Percentiles rank a stretch among this genome's conserved stretches.
Conservation (phyloP, 2,113 vertebrate species). For the Zeus faber region DNA sequence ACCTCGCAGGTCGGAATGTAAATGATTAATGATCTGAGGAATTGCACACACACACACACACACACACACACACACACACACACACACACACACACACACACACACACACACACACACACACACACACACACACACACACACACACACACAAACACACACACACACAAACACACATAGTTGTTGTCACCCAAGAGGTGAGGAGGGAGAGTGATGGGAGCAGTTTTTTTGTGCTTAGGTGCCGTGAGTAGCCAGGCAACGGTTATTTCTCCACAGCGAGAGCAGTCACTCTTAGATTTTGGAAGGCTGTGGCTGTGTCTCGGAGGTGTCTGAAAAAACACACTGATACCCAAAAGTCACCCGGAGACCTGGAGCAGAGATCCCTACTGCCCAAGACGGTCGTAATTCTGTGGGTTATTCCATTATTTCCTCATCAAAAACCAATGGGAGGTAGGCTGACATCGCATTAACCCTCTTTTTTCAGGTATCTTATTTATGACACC, state of each 20-base stretch:
- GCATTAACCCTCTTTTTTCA: too few relatives aligned
- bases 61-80: not conserved
- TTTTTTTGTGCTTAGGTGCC: not conserved
- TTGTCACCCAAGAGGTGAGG: not conserved
- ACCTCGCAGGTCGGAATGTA: not conserved
- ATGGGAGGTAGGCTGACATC: too few relatives aligned
- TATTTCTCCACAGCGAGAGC: not conserved
- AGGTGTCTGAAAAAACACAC: too few relatives aligned
- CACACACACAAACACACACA: slow-evolving; percentile 4
- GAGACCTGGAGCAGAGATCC: too few relatives aligned
- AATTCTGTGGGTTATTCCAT: too few relatives aligned
- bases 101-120: not conserved
- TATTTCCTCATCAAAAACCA: too few relatives aligned
- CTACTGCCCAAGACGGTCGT: too few relatives aligned
- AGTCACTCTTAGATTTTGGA: too few relatives aligned
- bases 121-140: slow-evolving; percentile 4
- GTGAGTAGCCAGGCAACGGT: not conserved
- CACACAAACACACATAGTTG: not conserved
- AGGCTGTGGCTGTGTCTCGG: too few relatives aligned
- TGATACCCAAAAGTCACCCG: too few relatives aligned
- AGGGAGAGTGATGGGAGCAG: not conserved
- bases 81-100: too few relatives aligned
- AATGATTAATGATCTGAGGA: not conserved
- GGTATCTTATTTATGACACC: too few relatives aligned
- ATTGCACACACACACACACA: not conserved